Base-by-base conservation (phyloP, 1,140 invertebrate genomes). In the Drosophila pectinifera region DNA sequence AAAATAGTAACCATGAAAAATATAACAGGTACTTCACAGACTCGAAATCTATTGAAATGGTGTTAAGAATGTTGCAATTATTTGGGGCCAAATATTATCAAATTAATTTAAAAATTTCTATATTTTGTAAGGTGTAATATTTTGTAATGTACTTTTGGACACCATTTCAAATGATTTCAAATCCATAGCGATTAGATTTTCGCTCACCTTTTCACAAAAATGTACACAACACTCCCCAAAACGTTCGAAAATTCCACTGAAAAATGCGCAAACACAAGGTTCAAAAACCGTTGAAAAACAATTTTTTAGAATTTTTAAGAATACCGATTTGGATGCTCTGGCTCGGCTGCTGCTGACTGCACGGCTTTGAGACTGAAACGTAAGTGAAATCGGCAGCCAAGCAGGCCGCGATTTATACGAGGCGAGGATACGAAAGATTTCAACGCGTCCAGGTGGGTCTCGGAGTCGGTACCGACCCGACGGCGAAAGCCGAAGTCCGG, bases 371-470 rank as follows among this genome's bases (percentile, higher is more conserved):
- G 88, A 78, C 77, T 78, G 67, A 88, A 90, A 84, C 85, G 80
- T 83, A 70, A 90, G 84, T 88, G 84, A 70, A 88, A 84, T 78
- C 85, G 68, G 76, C 73, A 78, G 67, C 63, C 58, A 67, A 88
- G 68, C 54, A 70, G 77, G 65, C 62, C 73, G 53, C 76, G 73
- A 89, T 88, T 88, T 88, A 88, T 88, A 88, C 79, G 80, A 63
- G 62, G 53, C 84, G 79, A 84, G 67, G 73, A 88, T 88, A 84
- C 84, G 46, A 88, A 88, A 90, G 83, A 88, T 89, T 88, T 89
- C 80, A 89, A 83, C 75, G 79, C 59, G 65, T 72, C 57, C 68
- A 72, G 68, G 68, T 70, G 49, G 42, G 43, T 28, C 45, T 22
- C 46, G 58, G 22, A 28, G 20, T 31, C 43, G 45, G 45, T 11